These are phyloP conservation scores for Parotia lawesii DNA, from an alignment of 2,113 vertebrate species.

Conservation along the genomic window DNA sequence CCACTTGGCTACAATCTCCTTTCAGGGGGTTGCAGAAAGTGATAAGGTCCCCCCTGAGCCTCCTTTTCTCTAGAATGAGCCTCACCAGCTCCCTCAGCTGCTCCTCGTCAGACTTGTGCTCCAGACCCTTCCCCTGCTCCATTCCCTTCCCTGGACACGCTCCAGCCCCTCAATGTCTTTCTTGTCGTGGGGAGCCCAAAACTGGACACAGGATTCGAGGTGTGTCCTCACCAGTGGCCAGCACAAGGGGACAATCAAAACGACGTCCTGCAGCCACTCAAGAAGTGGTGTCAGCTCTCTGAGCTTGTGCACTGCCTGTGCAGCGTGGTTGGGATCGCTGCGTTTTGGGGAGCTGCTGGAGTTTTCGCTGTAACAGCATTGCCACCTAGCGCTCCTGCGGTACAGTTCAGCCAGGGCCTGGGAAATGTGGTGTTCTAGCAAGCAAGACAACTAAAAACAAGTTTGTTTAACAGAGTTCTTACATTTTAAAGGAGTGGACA, in stretches of 20 bases:
- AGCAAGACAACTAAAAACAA: not conserved
- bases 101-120: not conserved
- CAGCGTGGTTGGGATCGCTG: not conserved
- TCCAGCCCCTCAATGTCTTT: not conserved
- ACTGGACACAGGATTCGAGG: rapidly evolving
- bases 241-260: not conserved
- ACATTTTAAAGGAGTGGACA: not conserved
- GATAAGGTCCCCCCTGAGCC: rapidly evolving
- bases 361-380: slow-evolving; percentile 74
- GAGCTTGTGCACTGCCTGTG: not conserved
- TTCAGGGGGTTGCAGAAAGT: not conserved
- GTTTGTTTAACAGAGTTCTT: not conserved
- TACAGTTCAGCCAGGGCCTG: not conserved
- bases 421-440: rapidly evolving
- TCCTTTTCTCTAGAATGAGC: not conserved
- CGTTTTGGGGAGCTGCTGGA: not conserved
- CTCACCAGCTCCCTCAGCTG: not conserved
- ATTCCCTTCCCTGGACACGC: rapidly evolving
- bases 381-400: slow-evolving; percentile 74
- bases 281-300: not conserved
- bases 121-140: not conserved
- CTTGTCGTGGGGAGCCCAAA: rapidly evolving
- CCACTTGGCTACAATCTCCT: not conserved
- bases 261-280: rapidly evolving
- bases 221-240: not conserved